Conservation (phyloP, 2,113 vertebrate genomes). For the Hyperopisus bebe region DNA sequence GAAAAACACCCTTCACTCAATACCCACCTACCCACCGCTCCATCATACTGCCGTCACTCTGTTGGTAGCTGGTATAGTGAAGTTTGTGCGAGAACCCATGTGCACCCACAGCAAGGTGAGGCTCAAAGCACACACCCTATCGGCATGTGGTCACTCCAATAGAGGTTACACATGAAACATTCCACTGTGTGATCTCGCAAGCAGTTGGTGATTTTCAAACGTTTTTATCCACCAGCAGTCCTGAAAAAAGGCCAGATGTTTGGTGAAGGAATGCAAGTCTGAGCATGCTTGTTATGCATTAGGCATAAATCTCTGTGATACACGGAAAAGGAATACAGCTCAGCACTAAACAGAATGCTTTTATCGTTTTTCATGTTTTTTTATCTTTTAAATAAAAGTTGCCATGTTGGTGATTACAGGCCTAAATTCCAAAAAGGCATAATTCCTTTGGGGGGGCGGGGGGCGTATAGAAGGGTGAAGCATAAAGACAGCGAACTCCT, state of each 20-base stretch:
- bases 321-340: not conserved
- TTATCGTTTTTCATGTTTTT: not conserved
- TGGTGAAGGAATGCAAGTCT: not conserved
- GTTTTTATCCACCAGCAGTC: not conserved
- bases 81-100: not conserved
- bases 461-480: not conserved
- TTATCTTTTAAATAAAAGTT: not conserved
- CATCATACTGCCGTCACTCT: not conserved
- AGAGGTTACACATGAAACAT: not conserved
- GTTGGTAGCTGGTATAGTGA: not conserved
- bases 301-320: not conserved
- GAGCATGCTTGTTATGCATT: not conserved
- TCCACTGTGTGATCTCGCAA: not conserved
- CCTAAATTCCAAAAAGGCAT: not conserved
- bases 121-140: not conserved
- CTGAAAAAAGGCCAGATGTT: not conserved
- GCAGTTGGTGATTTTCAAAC: not conserved
- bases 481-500: not conserved
- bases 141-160: not conserved
- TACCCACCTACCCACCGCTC: not conserved
- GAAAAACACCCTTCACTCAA: constrained; percentile 25
- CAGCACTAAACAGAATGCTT: not conserved
- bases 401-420: not conserved
- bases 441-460: not conserved
- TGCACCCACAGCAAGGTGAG: not conserved